Base-by-base conservation (phyloP, 2,888 invertebrate species). In the Acanthosepion esculentum region DNA sequence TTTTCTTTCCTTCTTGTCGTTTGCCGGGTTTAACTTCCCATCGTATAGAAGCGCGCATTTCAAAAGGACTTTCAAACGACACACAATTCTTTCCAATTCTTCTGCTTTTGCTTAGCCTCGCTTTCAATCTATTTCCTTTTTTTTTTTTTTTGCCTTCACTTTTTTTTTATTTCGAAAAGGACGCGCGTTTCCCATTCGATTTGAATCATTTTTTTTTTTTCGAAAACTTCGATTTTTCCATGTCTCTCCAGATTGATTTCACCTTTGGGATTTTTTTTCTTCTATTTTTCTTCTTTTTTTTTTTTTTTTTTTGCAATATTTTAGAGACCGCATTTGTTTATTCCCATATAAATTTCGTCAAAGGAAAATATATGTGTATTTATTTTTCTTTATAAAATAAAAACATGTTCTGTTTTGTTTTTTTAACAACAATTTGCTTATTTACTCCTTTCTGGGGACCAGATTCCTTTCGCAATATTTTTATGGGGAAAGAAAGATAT, bases 31-130 rank as follows among this genome's bases (percentile, higher is more conserved):
- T 78, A 78, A 78, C 78, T 78, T 78, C n/a, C 78, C 78, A 78
- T 78, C 78, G 78, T 33, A 78, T n/a, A 12, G n/a, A 78, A 78
- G 78, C n/a, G 78, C 4, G 78, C 12, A n/a, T 78, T 78, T 78
- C n/a, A 78, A 78, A 78, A 78, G 78, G 78, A 78, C 78, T 78
- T 78, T 78, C 15, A 78, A 78, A 78, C n/a, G 78, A 78, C n/a
- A 33, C 78, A 78, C 78, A 78, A 78, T 78, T 78, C 78, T n/a
- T 15, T 78, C 78, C 78, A n/a, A 78, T 78, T 78, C 33, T 78
- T 33, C 78, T 15, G 78, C 78, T 10, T 78, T n/a, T 33, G 78
- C n/a, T 78, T 12, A 78, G 78, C 33, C 78, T 78, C 78, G 78
- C n/a, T 78, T 33, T 33, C 78, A 78, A 78, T n/a, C n/a, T 23